Evolutionary conservation across 1,140 invertebrate genomes (phyloP), one percentile per base, ranked within the genome.

Genomic region (Zaprionus davidi): DNA sequence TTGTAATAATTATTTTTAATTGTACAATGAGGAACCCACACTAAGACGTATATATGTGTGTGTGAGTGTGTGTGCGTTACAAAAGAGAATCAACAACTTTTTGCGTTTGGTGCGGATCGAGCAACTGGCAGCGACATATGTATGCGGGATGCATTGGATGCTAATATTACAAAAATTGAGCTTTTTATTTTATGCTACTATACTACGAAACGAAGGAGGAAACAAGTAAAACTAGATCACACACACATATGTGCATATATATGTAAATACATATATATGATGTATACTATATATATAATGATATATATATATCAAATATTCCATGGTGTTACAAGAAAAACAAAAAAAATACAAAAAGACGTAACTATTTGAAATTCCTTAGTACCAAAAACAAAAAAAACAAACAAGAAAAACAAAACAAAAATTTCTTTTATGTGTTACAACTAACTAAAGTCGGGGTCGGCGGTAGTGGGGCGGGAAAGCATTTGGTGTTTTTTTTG

Each of bases 331-430:
- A 80, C 58, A 81, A 81, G 59, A 77, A 78, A 44, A 44, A 17
- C 22, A n/a, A 44, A 24, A 51, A n/a, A 24, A 22, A 72, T 72
- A 67, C 72, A 78, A 68, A 76, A 76, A 76, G 62, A 71, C 74
- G 72, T 74, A 75, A 75, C 62, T 66, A 79, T 87, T 82, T 82
- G 49, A 86, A 86, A 86, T 82, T 87, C 73, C 73, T 86, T 86
- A 82, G 80, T 88, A 88, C 86, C 81, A 77, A 68, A 77, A 67
- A 60, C 17, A 73, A 82, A 71, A 53, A 22, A 59, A 31, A 22
- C 3, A 24, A 24, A 66, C 49, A 57, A 60, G 3, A 46, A 26
- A 57, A 67, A 64, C 31, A 44, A 56, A 28, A 56, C 51, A 34
- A 68, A 41, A 20, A 53, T 28, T 55, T 65, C 59, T 24, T 70